Conservation (phyloP, 2,797 vertebrate species). For the Molossus molossus region DNA sequence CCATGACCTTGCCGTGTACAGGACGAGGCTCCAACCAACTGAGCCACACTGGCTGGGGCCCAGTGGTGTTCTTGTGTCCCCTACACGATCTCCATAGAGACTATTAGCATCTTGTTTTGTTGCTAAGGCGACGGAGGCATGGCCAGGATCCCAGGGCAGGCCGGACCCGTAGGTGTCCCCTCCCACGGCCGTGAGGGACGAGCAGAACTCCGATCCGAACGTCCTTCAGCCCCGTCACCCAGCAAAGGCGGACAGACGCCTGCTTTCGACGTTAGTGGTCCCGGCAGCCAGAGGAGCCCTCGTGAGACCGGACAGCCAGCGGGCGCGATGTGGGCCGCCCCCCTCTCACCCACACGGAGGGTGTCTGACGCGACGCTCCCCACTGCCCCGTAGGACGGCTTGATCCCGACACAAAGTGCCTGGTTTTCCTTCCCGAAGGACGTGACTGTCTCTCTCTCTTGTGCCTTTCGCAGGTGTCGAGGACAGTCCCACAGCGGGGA, state of each 20-base stretch:
- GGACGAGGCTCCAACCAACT: too few species aligned
- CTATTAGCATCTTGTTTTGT: accelerated
- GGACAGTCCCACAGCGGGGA: background rate
- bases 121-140: background rate
- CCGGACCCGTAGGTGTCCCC: accelerated
- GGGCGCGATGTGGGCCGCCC: background rate
- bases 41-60: too few species aligned
- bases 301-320: background rate
- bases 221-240: too few species aligned
- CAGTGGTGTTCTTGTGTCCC: accelerated
- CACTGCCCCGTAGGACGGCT: background rate
- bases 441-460: background rate
- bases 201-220: background rate
- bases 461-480: slow-evolving; percentile 54
- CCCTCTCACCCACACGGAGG: background rate
- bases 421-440: background rate
- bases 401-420: background rate
- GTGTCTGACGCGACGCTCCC: background rate
- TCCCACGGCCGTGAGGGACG: accelerated
- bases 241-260: background rate
- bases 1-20: too few species aligned
- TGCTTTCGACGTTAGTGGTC: background rate
- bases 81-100: background rate
- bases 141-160: accelerated
- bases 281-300: background rate